A percentile compares a stretch with the other conserved stretches of the same genome.
Evolutionary conservation across 2,113 vertebrate genomes (phyloP).

Genomic region (Delphinus delphis): DNA sequence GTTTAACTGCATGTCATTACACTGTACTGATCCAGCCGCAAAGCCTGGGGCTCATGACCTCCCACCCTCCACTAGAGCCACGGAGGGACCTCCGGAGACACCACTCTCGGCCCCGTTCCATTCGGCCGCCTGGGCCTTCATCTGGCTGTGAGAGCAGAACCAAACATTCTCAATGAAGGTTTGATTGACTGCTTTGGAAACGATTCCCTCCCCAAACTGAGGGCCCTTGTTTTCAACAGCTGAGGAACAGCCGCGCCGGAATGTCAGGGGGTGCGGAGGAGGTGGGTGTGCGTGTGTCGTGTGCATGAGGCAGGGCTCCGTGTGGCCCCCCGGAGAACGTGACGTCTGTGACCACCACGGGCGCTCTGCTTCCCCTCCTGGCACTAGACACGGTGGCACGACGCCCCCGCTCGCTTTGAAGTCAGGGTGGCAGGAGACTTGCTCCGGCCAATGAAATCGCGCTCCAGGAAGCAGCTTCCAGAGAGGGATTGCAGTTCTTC

Average conservation of each 20-base stretch:
- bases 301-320: neutral
- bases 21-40: neutral
- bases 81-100: neutral
- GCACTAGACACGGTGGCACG: neutral
- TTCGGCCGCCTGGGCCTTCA: neutral
- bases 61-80: neutral
- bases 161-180: neutral
- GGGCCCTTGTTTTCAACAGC: neutral
- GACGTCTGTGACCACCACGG: neutral
- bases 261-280: fast-evolving
- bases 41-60: neutral
- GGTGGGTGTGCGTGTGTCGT: neutral
- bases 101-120: too few relatives aligned
- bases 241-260: neutral
- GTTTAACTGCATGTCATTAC: neutral
- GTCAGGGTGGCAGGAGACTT: neutral
- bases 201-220: neutral
- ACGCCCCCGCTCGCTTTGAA: fast-evolving
- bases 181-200: neutral
- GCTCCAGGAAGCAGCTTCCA: neutral
- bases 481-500: neutral
- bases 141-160: neutral
- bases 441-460: neutral
- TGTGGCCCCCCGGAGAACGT: neutral
- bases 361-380: neutral